Evolutionary conservation across 2,797 vertebrate species (phyloP), one percentile per base, ranked within the genome.

Genomic region (Capromys pilorides): DNA sequence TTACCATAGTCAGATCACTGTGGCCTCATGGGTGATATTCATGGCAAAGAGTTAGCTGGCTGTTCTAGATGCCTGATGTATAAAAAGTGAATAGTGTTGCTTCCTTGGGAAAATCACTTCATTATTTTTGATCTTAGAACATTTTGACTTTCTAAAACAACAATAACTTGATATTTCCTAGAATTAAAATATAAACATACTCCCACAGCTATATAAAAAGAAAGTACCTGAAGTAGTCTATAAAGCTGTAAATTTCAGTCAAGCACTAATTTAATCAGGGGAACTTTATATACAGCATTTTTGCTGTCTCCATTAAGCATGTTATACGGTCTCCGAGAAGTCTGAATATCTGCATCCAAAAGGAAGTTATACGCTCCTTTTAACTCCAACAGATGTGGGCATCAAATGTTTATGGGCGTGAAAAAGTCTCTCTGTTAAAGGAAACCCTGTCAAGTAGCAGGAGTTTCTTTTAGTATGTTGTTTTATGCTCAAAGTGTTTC

Each of bases 401-500:
- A 96, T 98, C 97, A 97, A 93, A 97, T 8, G 59, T 97, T 98
- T 98, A 97, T 80, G 95, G 92, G 86, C 0, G 0, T 88, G 67
- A 96, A 97, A 97, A 96, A 97, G 83, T 93, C 97, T 97, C 97
- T 95, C 45, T 88, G 75, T 95, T 96, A 98, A 95, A 97, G 85
- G 75, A 97, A 96, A 71, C 93, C 93, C 95, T 69, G 7, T 96
- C 96, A 97, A 98, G 96, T 91, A 95, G 88, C 73, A 96, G 81
- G 96, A 93, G 94, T 97, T 97, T 97, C 94, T 96, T 97, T 98
- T 97, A 96, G 97, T 95, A 82, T 78, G 64, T 97, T 84, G 79
- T 95, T 97, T 98, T 97, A 98, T 97, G 95, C 95, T 95, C 93
- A 93, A 97, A 97, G 91, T 91, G 95, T 98, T 98, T 98, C 96